Evolutionary conservation across 2,113 vertebrate genomes (phyloP), one percentile per base, ranked within the genome.

Genomic region (Myiopsitta monachus): DNA sequence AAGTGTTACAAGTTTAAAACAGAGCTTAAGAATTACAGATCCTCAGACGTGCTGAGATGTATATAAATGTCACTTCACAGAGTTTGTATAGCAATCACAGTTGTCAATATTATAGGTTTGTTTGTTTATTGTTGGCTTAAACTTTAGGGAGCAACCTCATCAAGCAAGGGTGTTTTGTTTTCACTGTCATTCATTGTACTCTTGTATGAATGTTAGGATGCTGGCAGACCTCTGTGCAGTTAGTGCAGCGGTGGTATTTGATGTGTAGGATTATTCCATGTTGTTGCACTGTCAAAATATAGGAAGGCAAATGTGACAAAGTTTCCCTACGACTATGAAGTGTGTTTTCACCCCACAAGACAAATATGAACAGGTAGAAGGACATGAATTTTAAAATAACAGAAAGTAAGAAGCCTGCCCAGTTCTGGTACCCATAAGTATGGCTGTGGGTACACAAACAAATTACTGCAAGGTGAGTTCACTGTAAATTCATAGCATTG

Each of bases 161-260:
- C 18, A 36, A 38, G 23, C 7, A 22, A 47, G 28, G 36, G 7
- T 0, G 0, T 7, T 39, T 16, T 24, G n/a, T 24, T 46, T n/a
- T 72, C 51, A 15, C 7, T 43, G 26, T 61, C 4, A 1, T 61
- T 78, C 26, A 2, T 8, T 4, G 7, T 31, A 46, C 36, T 23
- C 11, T 46, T 46, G 33, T 21, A 3, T 10, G 6, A 46, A 9
- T 36, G 57, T 36, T 46, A 18, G 63, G 57, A 39, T 59, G 72
- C 46, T 75, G 39, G 39, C 46, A 79, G 73, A 72, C 6, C 41
- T 54, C 41, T 21, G 15, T n/a, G 78, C 2, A 14, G 8, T 30
- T 49, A 61, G 17, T 31, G 47, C 10, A 46, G 5, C 2, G 27
- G 22, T 62, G 43, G 5, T 36, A 16, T 88, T 84, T 55, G 9